These are phyloP conservation scores for Coracopsis vasa DNA, from an alignment of 2,113 vertebrate species.

Conservation along the genomic window DNA sequence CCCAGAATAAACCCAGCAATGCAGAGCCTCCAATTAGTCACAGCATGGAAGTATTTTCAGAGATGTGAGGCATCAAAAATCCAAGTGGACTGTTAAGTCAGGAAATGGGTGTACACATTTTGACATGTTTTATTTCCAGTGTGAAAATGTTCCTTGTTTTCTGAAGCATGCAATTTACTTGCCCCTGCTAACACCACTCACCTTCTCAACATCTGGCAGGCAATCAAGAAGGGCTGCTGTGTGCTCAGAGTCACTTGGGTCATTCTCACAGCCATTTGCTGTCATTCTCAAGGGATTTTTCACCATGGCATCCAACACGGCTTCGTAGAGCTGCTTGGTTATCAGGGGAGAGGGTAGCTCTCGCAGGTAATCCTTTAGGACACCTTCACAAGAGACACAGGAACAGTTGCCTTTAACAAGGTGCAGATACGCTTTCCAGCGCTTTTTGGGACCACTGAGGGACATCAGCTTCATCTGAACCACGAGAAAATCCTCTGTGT, in stretches of 20 bases:
- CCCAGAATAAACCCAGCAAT: neutral
- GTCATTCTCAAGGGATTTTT: slow-evolving; percentile 88
- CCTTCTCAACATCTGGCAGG: slow-evolving; percentile 92
- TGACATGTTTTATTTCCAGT: neutral
- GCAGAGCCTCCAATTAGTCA: neutral
- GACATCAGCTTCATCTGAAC: neutral
- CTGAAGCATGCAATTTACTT: neutral
- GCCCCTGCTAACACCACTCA: slow-evolving; percentile 34
- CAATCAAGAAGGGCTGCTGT: slow-evolving; percentile 85
- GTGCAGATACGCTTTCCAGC: neutral
- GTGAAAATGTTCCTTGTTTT: neutral
- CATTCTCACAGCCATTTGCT: slow-evolving; percentile 85
- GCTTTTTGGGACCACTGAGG: neutral
- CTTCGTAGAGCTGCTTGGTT: slow-evolving; percentile 91
- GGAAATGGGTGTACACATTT: neutral
- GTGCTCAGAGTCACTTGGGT: slow-evolving; percentile 81
- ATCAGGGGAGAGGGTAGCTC: slow-evolving; percentile 95
- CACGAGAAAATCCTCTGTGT: neutral
- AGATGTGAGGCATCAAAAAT: neutral
- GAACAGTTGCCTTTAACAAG: neutral
- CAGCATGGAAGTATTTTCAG: neutral
- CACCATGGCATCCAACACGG: slow-evolving; percentile 88
- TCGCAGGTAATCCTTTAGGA: slow-evolving; percentile 95
- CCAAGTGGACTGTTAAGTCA: neutral
- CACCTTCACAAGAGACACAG: slow-evolving; percentile 76